These are phyloP conservation scores for Neolamprologus falcicula DNA, from an alignment of 2,113 vertebrate species.

Conservation along the genomic window DNA sequence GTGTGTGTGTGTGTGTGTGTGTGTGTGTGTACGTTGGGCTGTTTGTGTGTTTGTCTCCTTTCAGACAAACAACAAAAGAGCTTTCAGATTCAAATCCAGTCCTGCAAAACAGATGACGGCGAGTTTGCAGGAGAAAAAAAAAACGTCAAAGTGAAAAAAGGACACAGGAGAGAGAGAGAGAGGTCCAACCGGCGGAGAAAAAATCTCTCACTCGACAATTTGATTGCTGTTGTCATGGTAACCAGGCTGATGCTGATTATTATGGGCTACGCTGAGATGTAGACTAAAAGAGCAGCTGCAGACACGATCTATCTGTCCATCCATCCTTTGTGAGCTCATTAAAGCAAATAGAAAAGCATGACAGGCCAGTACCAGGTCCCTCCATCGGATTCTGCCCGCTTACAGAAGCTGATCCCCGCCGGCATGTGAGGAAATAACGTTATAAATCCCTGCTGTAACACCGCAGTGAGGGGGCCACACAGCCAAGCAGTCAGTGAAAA, in stretches of 20 bases:
- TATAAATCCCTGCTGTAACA: background rate
- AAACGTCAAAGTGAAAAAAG: background rate
- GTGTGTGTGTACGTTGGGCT: background rate
- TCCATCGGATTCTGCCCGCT: background rate
- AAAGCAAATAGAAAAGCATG: background rate
- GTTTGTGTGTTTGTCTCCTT: background rate
- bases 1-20: background rate
- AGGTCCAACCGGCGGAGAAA: background rate
- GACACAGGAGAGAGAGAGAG: background rate
- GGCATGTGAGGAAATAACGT: background rate
- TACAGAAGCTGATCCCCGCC: background rate
- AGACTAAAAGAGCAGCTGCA: background rate
- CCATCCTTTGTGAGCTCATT: background rate
- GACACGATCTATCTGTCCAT: background rate
- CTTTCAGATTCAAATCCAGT: slow-evolving; percentile 37
- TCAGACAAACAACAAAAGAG: slow-evolving; percentile 31
- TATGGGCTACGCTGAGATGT: background rate
- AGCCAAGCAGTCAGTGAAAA: background rate
- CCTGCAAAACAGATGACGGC: background rate
- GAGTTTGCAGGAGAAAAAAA: background rate
- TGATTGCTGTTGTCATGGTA: background rate
- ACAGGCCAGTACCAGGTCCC: background rate
- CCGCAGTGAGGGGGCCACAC: background rate
- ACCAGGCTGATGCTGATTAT: background rate
- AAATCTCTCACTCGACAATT: background rate